phyloP scores from a whole-genome alignment of 2,888 invertebrate genomes.

The Caenorhabditis afra region DNA sequence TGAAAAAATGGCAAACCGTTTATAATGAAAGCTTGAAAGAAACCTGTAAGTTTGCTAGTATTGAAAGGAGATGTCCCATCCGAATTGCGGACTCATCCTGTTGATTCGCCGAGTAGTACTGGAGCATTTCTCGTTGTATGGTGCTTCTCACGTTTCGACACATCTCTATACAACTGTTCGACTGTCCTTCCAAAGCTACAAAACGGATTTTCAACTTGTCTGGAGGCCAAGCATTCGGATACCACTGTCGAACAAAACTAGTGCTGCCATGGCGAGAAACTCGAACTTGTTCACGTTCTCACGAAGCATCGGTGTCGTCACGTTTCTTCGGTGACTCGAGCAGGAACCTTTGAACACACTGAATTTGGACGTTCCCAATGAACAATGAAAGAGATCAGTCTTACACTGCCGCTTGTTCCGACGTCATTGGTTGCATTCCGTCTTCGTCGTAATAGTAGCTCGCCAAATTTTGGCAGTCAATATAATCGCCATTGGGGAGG shows the following conservation, averaged over 20 bases:
- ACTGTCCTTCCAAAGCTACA: conserved; percentile 27
- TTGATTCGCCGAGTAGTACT: conserved; percentile 16
- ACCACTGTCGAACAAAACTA: conserved; percentile 26
- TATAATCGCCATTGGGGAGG: conserved; percentile 39
- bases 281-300: conserved; percentile 31
- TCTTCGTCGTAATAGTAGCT: conserved; percentile 25
- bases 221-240: too few species aligned
- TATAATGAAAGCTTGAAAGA: background rate
- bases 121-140: conserved; percentile 31
- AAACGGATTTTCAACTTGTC: too few species aligned
- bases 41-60: conserved; percentile 24
- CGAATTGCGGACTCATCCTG: conserved; percentile 8
- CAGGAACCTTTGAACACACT: conserved; percentile 30
- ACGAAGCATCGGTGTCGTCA: conserved; percentile 30
- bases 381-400: background rate
- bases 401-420: conserved; percentile 24
- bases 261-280: conserved; percentile 22
- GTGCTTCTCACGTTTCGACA: conserved; percentile 20
- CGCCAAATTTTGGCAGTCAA: conserved; percentile 31
- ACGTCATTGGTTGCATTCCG: background rate
- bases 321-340: conserved; percentile 20
- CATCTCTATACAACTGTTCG: background rate
- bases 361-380: conserved; percentile 4
- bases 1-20: conserved; percentile 1
- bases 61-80: conserved; percentile 23